Base-by-base conservation (phyloP, 2,113 vertebrate genomes). In the Archocentrus centrarchus region DNA sequence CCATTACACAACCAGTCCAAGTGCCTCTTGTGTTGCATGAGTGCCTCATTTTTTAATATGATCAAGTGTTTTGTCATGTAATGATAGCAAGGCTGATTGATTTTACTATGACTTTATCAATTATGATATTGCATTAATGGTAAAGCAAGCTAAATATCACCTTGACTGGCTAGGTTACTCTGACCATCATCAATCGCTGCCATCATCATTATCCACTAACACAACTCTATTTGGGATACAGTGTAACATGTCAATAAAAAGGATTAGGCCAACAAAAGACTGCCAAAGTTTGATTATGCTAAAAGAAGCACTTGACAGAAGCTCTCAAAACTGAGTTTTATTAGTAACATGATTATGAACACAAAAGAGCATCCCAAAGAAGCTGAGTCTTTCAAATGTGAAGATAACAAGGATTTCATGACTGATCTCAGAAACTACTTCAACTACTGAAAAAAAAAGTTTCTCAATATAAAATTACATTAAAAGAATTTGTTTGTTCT, bases 261-360 rank as follows among this genome's bases (percentile, higher is more conserved):
- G 44, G 3, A 24, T 0, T 0, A 17, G 2, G 18, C 20, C 30
- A 70, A 70, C 24, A 53, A 53, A 70, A 70, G 24, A 50, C 24
- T 30, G 24, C 44, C 15, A 70, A 30, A 4, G 17, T 53, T 53
- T 30, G 17, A 0, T 13, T 20, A 53, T 53, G 22, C 24, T 32
- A 53, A 70, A 70, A 68, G 41, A 70, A 70, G 50, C 9, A 53
- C 1, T 1, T 50, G 66, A 50, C 4, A 50, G 41, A 70, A 27
- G 39, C 9, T 11, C 22, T 27, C 64, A 68, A 47, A 50, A 27
- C 27, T 27, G 27, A 27, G 27, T 27, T 27, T 27, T 3, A 27
- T 27, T 27, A 27, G 27, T 27, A 27, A 27, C 27, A 27, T 27
- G 27, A 27, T 27, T 27, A 27, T 27, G 27, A 27, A 50, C 41